Evolutionary conservation across 2,113 vertebrate species (phyloP), one percentile per base, ranked within the genome.

Genomic region (Diphyllodes magnificus): DNA sequence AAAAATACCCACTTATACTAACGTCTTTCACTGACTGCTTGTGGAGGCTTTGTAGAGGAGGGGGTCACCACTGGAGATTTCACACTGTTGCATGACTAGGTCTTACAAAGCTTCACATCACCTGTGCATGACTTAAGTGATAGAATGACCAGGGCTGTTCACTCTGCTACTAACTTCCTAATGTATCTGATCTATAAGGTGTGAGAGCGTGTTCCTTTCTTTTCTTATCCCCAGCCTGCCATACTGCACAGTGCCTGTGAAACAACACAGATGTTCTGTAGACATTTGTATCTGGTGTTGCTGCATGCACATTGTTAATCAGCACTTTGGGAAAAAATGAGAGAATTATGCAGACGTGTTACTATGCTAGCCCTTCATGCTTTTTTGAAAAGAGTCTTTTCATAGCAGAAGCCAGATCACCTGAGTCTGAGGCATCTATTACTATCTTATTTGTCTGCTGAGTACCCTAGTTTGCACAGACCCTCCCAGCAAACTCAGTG

Each of bases 21-120:
- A 65, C 0, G 0, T 45, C 35, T 83, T 76, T 87, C 82, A 85
- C 88, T 76, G 72, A 19, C 39, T 77, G 63, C 50, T 82, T 85
- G 84, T n/a, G 44, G 51, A 92, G 69, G 49, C 56, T 92, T 63
- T 60, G 30, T 71, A 53, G 33, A 86, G 53, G 40, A 59, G 39
- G 24, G 53, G 15, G 4, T 87, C n/a, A 19, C 75, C 78, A 77
- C 68, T 72, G 59, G 42, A 90, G 45, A 15, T 79, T 69, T 91
- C 84, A 68, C 84, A 39, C 60, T 85, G n/a, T 75, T 95, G 94
- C 90, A 95, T 91, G 92, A 78, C 30, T 63, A 49, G 23, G 27
- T 60, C 71, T 77, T 86, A 39, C 7, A 80, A 70, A 73, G 45
- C 35, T 77, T 80, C 78, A 72, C 54, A 44, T 63, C 90, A 82